Evolutionary conservation across 1,140 invertebrate species (phyloP).

Genomic region (Homarus americanus): DNA sequence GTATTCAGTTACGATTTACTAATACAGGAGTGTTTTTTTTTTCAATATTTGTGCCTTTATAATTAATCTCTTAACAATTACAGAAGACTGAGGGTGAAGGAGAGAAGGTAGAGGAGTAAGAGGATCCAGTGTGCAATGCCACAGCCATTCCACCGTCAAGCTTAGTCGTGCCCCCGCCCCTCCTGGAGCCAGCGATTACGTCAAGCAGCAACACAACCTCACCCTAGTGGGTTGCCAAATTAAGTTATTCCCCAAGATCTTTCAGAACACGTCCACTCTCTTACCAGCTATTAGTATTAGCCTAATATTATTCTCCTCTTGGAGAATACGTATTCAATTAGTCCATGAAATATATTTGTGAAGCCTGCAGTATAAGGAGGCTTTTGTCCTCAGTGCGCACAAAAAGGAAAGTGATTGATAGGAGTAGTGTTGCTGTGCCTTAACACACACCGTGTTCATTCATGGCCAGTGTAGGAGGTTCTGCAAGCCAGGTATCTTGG

Average conservation of each 20-base stretch:
- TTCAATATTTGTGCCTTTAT: too few species aligned
- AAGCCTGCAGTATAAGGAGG: slow-evolving; percentile 17
- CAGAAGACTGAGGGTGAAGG: slow-evolving; percentile 61
- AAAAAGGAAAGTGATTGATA: slow-evolving; percentile 40
- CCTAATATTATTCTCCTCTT: slow-evolving; percentile 25
- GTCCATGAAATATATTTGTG: neutral
- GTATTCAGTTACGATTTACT: too few species aligned
- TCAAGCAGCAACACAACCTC: slow-evolving; percentile 42
- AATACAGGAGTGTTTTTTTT: too few species aligned
- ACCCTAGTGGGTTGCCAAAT: slow-evolving; percentile 25
- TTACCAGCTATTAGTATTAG: slow-evolving; percentile 46
- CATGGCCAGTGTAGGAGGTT: slow-evolving; percentile 34
- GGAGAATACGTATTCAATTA: slow-evolving; percentile 37
- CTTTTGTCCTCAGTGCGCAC: slow-evolving; percentile 26
- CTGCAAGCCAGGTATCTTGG: slow-evolving; percentile 43
- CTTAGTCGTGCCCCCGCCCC: slow-evolving; percentile 43
- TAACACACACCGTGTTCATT: slow-evolving; percentile 33
- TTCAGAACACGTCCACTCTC: slow-evolving; percentile 32
- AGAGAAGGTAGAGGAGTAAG: slow-evolving; percentile 58
- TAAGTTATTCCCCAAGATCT: slow-evolving; percentile 20
- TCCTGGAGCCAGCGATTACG: slow-evolving; percentile 31
- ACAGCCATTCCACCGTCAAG: slow-evolving; percentile 68
- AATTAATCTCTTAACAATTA: neutral
- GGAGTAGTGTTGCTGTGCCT: slow-evolving; percentile 67
- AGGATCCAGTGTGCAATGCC: slow-evolving; percentile 23